phyloP scores from a whole-genome alignment of 2,113 vertebrate genomes.

The Nycticebus coucang region DNA sequence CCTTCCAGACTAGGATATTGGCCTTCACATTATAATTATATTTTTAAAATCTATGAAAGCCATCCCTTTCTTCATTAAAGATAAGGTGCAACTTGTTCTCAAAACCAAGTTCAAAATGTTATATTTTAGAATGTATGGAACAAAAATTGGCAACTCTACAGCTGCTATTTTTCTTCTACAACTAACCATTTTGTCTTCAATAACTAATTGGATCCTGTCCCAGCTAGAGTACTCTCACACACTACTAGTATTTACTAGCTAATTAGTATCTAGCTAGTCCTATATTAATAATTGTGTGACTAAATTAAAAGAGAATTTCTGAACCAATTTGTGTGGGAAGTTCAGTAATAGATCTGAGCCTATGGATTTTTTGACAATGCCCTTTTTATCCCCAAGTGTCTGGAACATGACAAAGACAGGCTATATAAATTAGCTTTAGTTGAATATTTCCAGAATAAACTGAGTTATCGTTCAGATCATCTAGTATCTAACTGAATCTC shows the following conservation, averaged over 20 bases:
- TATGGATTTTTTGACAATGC: background rate
- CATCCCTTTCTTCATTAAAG: background rate
- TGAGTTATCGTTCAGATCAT: background rate
- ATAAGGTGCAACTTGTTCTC: background rate
- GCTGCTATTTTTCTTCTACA: background rate
- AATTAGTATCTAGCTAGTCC: background rate
- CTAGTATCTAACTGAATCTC: background rate
- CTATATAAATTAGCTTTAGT: background rate
- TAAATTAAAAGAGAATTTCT: slow-evolving; percentile 16
- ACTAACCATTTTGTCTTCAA: background rate
- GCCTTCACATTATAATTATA: background rate
- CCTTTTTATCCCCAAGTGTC: background rate
- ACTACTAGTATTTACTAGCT: background rate
- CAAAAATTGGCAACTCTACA: background rate
- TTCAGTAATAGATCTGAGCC: background rate
- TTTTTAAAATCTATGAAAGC: background rate
- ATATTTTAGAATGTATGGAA: background rate
- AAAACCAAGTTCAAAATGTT: slow-evolving; percentile 16
- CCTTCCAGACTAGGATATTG: background rate
- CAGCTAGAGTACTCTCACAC: background rate
- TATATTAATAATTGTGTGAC: slow-evolving; percentile 10
- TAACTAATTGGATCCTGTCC: background rate
- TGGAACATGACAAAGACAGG: background rate
- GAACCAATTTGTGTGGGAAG: background rate
- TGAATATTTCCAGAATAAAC: background rate